Conservation (phyloP, 2,888 invertebrate species). For the Parthenolecanium corni region DNA sequence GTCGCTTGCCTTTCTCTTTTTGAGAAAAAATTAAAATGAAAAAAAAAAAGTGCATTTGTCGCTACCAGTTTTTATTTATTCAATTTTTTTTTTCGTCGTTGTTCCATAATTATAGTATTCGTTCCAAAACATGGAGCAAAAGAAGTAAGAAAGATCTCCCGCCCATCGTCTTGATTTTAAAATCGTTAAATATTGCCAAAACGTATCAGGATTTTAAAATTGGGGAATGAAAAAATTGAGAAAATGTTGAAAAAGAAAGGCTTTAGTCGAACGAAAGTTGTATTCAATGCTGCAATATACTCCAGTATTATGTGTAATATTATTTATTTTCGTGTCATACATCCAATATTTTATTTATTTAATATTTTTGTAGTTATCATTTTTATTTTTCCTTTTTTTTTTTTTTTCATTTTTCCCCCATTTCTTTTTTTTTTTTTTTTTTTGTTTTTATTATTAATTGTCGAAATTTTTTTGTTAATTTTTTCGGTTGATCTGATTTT, state of each 20-base stretch:
- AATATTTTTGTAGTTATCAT: constrained; percentile 23
- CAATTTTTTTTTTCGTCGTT: not conserved
- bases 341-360: constrained; percentile 20
- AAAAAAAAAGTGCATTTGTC: not conserved
- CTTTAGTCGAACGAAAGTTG: not conserved
- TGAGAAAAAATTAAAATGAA: not conserved
- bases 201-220: constrained; percentile 1
- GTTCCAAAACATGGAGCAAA: too few species aligned
- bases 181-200: not conserved
- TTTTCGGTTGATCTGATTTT: not conserved
- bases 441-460: constrained; percentile 23
- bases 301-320: constrained; percentile 26
- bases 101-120: not conserved
- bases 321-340: constrained; percentile 6
- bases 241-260: too few species aligned
- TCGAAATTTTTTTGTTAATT: constrained; percentile 13
- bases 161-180: not conserved
- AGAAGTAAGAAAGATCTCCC: not conserved
- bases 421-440: not conserved
- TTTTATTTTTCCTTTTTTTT: not conserved
- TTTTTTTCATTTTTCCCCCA: not conserved
- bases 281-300: constrained; percentile 16
- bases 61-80: not conserved
- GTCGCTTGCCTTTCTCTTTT: not conserved
- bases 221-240: constrained; percentile 5